These are phyloP conservation scores for Acanthurus tractus DNA, from an alignment of 2,797 vertebrate genomes.

Conservation along the genomic window DNA sequence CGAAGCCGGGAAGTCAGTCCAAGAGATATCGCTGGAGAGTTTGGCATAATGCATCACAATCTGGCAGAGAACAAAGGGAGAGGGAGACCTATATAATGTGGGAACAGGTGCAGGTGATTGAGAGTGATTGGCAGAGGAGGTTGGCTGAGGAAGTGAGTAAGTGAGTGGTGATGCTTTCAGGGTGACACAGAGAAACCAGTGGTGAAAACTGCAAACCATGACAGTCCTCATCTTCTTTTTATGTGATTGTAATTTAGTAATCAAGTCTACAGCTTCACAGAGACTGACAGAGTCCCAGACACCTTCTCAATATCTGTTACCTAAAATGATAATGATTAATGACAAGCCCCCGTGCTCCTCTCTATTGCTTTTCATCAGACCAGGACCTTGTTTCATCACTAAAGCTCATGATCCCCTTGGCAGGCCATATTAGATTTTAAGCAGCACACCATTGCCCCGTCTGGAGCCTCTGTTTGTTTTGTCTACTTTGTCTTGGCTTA, in stretches of 20 bases:
- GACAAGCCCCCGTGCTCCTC: constrained; percentile 13
- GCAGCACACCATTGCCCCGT: constrained; percentile 21
- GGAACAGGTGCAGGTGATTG: too few relatives aligned
- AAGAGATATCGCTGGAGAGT: too few relatives aligned
- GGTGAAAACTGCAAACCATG: too few relatives aligned
- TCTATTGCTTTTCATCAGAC: constrained; percentile 48
- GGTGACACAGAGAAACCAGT: too few relatives aligned
- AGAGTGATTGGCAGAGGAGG: too few relatives aligned
- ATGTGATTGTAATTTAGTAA: constrained; percentile 14
- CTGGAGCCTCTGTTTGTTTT: constrained; percentile 37
- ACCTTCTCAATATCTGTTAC: constrained; percentile 53
- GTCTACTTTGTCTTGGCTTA: constrained; percentile 15
- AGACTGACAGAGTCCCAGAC: constrained; percentile 41
- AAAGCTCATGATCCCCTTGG: constrained; percentile 28
- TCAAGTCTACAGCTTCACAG: constrained; percentile 24
- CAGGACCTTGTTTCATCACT: constrained; percentile 37
- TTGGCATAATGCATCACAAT: too few relatives aligned
- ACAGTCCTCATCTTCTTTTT: constrained; percentile 8
- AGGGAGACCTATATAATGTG: too few relatives aligned
- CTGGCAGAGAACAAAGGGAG: too few relatives aligned
- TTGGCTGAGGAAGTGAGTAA: too few relatives aligned
- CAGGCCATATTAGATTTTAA: constrained; percentile 27
- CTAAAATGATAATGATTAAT: constrained; percentile 61
- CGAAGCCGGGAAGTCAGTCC: too few relatives aligned
- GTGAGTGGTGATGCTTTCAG: too few relatives aligned